Evolutionary conservation across 2,888 invertebrate genomes (phyloP).

Genomic region (Drosophila melanosoma): DNA sequence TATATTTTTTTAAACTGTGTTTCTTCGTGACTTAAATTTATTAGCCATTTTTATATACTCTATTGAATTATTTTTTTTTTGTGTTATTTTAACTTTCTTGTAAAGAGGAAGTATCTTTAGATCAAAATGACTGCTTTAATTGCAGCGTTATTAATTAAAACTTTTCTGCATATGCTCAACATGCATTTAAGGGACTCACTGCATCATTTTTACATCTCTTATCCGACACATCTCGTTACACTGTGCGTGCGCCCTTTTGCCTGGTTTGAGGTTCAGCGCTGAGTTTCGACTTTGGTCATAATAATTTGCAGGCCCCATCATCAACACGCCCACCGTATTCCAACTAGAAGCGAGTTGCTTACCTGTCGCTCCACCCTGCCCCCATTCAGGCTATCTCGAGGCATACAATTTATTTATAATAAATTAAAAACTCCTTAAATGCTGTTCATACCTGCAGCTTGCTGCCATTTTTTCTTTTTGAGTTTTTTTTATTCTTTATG

Average conservation of each 20-base stretch:
- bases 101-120: not conserved
- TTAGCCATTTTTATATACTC: not conserved
- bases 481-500: slow-evolving; percentile 28
- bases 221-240: slow-evolving; percentile 23
- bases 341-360: slow-evolving; percentile 41
- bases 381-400: slow-evolving; percentile 25
- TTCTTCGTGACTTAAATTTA: not conserved
- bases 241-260: slow-evolving; percentile 27
- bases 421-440: slow-evolving; percentile 84
- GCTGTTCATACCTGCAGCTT: slow-evolving; percentile 62
- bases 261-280: slow-evolving; percentile 9
- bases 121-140: not conserved
- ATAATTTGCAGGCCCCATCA: slow-evolving; percentile 78
- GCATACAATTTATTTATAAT: slow-evolving; percentile 79
- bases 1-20: no score
- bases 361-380: not conserved
- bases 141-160: not conserved
- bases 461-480: slow-evolving; percentile 50
- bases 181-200: not conserved
- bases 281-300: slow-evolving; percentile 42
- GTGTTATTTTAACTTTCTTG: not conserved
- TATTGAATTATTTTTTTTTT: not conserved
- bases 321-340: slow-evolving; percentile 70
- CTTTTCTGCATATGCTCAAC: not conserved
- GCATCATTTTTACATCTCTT: slow-evolving; percentile 3